Evolutionary conservation across 2,888 invertebrate species (phyloP).

Genomic region (Matsumyia berberina): DNA sequence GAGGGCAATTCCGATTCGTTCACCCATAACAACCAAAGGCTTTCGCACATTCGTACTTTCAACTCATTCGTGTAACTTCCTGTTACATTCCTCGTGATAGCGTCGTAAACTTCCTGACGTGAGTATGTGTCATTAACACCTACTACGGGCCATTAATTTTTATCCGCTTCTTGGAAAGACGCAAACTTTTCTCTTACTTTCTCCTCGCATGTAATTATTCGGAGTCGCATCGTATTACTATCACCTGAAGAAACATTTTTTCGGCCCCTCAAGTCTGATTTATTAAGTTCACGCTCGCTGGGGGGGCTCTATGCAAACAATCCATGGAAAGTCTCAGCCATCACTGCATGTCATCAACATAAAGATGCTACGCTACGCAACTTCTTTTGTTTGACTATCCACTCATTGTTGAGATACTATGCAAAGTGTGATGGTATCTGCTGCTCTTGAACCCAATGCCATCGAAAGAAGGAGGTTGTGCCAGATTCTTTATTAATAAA

Average conservation of each 20-base stretch:
- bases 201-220: conserved; percentile 28
- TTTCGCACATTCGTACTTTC: conserved; percentile 7
- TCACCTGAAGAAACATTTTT: background rate
- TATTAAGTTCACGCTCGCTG: conserved; percentile 30
- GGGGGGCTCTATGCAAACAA: conserved; percentile 10
- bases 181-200: conserved; percentile 54
- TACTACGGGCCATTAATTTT: conserved; percentile 61
- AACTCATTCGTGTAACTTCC: conserved; percentile 45
- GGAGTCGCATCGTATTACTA: conserved; percentile 14
- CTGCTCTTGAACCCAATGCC: conserved; percentile 68
- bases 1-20: background rate
- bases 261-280: conserved; percentile 10
- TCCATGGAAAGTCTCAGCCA: conserved; percentile 30
- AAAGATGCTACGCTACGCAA: conserved; percentile 38
- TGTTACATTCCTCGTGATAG: no score
- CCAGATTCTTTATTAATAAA: conserved; percentile 58
- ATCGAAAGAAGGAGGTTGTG: conserved; percentile 42
- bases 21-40: background rate
- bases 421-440: background rate
- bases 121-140: conserved; percentile 46
- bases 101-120: background rate
- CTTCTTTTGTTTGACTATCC: conserved; percentile 19
- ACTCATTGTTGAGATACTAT: background rate
- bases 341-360: conserved; percentile 27
- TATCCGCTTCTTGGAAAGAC: conserved; percentile 31